Evolutionary conservation across 2,797 vertebrate genomes (phyloP).

Genomic region (Urophycis tenuis): DNA sequence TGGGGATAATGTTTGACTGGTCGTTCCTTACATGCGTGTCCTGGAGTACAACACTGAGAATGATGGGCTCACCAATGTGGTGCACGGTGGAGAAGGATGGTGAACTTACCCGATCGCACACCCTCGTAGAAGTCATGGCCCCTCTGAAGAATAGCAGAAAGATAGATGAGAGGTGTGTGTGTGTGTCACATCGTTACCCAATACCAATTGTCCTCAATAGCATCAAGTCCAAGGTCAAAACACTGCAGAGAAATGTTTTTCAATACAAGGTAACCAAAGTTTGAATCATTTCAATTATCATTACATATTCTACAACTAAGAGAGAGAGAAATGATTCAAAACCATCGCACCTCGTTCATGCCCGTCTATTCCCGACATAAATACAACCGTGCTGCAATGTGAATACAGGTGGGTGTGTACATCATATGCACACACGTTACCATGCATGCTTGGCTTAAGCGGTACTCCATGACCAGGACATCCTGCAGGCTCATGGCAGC

Average conservation of each 20-base stretch:
- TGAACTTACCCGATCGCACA: slow-evolving; percentile 59
- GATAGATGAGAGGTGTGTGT: slow-evolving; percentile 10
- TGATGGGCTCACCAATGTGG: background rate
- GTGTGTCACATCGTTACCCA: too few species aligned
- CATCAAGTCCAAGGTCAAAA: background rate
- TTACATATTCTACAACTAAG: background rate
- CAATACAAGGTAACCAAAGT: background rate
- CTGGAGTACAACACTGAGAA: background rate
- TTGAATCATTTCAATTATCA: background rate
- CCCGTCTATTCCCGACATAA: too few species aligned
- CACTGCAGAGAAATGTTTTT: background rate
- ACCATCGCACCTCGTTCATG: too few species aligned
- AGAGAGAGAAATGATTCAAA: too few species aligned
- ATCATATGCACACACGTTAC: slow-evolving; percentile 64
- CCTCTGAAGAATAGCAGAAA: slow-evolving; percentile 44
- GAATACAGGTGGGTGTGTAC: too few species aligned
- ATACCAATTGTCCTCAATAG: background rate
- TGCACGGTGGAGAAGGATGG: background rate
- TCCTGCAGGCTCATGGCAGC: slow-evolving; percentile 81
- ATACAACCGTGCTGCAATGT: too few species aligned
- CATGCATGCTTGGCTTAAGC: slow-evolving; percentile 87
- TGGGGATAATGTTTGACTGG: background rate
- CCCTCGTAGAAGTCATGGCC: slow-evolving; percentile 65
- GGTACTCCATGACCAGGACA: slow-evolving; percentile 90
- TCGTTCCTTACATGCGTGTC: background rate